These are phyloP conservation scores for Dendrocincla fuliginosa DNA, from an alignment of 2,797 vertebrate genomes.

Conservation along the genomic window DNA sequence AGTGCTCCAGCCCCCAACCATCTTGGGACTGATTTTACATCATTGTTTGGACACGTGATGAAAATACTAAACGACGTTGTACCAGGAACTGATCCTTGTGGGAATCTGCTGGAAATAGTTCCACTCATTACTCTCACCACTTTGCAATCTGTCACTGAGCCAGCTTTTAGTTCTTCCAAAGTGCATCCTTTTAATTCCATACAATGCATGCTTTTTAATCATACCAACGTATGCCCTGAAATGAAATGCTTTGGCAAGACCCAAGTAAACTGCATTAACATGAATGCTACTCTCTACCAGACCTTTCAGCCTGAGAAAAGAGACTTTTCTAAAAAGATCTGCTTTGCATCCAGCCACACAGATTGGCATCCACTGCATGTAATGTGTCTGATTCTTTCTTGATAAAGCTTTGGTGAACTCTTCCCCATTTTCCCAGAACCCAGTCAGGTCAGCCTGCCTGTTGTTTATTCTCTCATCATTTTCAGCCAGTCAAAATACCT, in stretches of 20 bases:
- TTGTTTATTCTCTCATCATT: not conserved
- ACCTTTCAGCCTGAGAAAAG: not conserved
- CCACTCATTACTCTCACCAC: not conserved
- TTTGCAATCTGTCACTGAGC: constrained; percentile 43
- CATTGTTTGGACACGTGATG: constrained; percentile 45
- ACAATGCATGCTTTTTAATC: constrained; percentile 37
- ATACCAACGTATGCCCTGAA: not conserved
- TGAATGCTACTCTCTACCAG: not conserved
- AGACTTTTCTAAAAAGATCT: not conserved
- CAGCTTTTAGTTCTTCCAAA: constrained; percentile 40
- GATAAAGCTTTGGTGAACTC: not conserved
- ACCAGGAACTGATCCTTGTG: constrained; percentile 67
- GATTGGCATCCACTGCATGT: not conserved
- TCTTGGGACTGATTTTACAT: not conserved
- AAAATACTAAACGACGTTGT: constrained; percentile 16
- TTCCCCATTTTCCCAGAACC: not conserved
- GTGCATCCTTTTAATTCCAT: constrained; percentile 56
- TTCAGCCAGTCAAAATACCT: not conserved
- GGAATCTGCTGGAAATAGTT: constrained; percentile 70
- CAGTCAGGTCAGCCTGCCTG: not conserved
- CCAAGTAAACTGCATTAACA: not conserved
- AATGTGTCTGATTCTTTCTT: not conserved
- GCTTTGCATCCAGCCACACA: not conserved
- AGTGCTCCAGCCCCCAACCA: not conserved
- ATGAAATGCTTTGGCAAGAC: constrained; percentile 31